Evolutionary conservation across 2,797 vertebrate species (phyloP).

Genomic region (Euthynnus affinis): DNA sequence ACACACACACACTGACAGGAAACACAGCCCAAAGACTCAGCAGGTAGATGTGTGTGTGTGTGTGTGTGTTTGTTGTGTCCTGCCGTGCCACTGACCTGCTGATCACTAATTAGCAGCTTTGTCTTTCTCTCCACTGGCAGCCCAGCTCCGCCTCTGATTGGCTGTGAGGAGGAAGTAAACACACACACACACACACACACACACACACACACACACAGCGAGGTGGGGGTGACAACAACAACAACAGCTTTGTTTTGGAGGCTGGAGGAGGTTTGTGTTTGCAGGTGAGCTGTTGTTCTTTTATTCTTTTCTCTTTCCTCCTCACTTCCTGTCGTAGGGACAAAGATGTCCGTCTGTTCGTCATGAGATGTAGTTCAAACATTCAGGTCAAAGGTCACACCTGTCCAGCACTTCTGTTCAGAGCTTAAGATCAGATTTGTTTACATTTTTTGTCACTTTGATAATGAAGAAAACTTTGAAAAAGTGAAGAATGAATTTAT

Average conservation of each 20-base stretch:
- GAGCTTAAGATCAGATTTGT: too few relatives aligned
- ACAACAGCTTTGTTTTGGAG: conserved; percentile 49
- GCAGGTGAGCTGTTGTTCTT: conserved; percentile 44
- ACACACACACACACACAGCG: conserved; percentile 19
- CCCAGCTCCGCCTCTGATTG: conserved; percentile 65
- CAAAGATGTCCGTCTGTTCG: too few relatives aligned
- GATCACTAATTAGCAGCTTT: conserved; percentile 75
- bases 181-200: conserved; percentile 30
- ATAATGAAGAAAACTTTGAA: too few relatives aligned
- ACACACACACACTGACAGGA: conserved; percentile 26
- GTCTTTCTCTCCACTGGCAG: conserved; percentile 63
- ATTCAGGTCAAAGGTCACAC: too few relatives aligned
- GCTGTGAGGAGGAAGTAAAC: conserved; percentile 57
- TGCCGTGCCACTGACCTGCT: conserved; percentile 61
- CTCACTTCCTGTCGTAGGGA: too few relatives aligned
- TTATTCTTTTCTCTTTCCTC: background rate
- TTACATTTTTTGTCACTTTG: too few relatives aligned
- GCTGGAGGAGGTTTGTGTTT: conserved; percentile 39
- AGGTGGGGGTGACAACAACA: conserved; percentile 10
- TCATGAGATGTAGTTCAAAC: too few relatives aligned
- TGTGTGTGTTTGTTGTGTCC: conserved; percentile 63
- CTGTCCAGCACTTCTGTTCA: too few relatives aligned
- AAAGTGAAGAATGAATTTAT: too few relatives aligned
- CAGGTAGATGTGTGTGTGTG: too few relatives aligned
- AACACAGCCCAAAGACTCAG: too few relatives aligned